These are phyloP conservation scores for Ylistrum balloti DNA, from an alignment of 1,140 invertebrate species.

Conservation along the genomic window DNA sequence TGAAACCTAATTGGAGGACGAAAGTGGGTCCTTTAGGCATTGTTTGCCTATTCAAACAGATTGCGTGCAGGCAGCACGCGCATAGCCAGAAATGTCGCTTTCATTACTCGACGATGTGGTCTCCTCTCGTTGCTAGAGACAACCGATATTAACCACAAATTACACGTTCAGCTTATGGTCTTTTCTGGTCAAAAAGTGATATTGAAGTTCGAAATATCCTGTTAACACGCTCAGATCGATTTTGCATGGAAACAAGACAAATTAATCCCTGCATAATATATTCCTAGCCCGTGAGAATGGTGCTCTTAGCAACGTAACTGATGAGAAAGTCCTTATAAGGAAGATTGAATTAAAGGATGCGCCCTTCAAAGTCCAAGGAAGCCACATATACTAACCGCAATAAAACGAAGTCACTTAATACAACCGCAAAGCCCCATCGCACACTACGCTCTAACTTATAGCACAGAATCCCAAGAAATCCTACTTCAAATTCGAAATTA, in stretches of 20 bases:
- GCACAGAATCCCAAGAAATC: background rate
- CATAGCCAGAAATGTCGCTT: constrained; percentile 22
- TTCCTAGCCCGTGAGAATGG: constrained; percentile 9
- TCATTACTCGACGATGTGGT: background rate
- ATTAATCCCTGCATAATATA: constrained; percentile 20
- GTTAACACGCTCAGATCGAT: constrained; percentile 24
- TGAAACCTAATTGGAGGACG: background rate
- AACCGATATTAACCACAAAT: constrained; percentile 26
- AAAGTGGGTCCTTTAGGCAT: constrained; percentile 16
- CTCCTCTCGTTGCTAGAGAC: background rate
- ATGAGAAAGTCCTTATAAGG: constrained; percentile 15
- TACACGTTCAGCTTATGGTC: constrained; percentile 11
- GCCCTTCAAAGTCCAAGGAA: background rate
- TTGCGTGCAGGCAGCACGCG: constrained; percentile 1
- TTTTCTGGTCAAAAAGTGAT: constrained; percentile 9
- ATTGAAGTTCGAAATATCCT: constrained; percentile 39
- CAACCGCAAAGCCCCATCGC: background rate
- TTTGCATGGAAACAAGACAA: background rate
- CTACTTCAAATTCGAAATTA: background rate
- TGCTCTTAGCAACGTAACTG: constrained; percentile 26
- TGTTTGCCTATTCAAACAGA: constrained; percentile 34
- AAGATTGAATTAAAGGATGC: background rate
- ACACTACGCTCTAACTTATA: background rate
- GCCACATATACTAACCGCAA: background rate
- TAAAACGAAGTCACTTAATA: constrained; percentile 24